These are phyloP conservation scores for Antheraea pernyi DNA, from an alignment of 1,140 invertebrate genomes.

Conservation along the genomic window DNA sequence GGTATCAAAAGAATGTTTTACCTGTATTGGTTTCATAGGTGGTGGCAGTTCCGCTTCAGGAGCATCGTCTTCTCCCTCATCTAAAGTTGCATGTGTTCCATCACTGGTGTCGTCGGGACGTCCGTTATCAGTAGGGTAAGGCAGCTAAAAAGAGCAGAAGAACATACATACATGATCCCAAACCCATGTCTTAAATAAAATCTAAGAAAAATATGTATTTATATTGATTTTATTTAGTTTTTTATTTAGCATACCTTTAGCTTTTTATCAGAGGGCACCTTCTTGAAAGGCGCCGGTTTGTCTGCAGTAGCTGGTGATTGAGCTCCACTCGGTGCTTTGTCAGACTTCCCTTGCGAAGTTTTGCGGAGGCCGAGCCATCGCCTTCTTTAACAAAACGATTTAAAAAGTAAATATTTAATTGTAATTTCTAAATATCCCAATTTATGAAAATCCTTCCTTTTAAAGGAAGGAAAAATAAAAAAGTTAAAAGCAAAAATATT, in stretches of 20 bases:
- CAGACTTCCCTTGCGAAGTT: slow-evolving; percentile 92
- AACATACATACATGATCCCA: neutral
- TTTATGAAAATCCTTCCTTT: no score
- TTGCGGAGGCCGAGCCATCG: slow-evolving; percentile 97
- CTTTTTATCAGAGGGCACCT: slow-evolving; percentile 89
- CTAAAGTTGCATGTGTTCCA: slow-evolving; percentile 49
- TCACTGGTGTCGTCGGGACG: slow-evolving; percentile 51
- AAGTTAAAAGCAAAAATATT: no score
- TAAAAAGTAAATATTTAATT: slow-evolving; percentile 26
- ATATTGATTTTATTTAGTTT: neutral
- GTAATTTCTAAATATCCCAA: no score
- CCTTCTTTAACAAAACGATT: slow-evolving; percentile 65
- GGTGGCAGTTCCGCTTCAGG: slow-evolving; percentile 93
- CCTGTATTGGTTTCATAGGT: slow-evolving; percentile 96
- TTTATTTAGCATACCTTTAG: slow-evolving; percentile 83
- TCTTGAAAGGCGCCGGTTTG: slow-evolving; percentile 82
- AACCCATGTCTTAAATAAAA: no score
- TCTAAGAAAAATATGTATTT: no score
- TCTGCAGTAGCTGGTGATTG: slow-evolving; percentile 68
- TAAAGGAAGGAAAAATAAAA: neutral
- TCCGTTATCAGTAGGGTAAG: slow-evolving; percentile 64
- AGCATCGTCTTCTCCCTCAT: slow-evolving; percentile 88
- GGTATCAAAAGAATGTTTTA: slow-evolving; percentile 45
- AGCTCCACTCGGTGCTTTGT: slow-evolving; percentile 82
- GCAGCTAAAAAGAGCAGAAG: slow-evolving; percentile 30